Conservation (phyloP, 2,113 vertebrate genomes). For the Laticauda laticaudata region DNA sequence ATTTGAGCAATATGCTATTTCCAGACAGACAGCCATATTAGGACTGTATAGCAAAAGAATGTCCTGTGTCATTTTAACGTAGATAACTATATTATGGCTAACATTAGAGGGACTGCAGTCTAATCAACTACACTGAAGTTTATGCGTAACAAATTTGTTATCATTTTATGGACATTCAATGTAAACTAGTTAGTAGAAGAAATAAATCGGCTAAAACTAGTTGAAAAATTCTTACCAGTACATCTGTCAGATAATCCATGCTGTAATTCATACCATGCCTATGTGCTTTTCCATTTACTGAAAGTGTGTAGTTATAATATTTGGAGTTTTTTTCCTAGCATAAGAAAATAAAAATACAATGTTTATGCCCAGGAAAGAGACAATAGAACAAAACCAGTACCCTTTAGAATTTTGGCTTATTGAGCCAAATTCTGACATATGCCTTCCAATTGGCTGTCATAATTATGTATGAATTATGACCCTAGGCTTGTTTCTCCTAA, state of each 20-base stretch:
- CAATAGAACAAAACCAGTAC: background rate
- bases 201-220: constrained; percentile 8
- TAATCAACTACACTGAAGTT: background rate
- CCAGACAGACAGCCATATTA: background rate
- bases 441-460: background rate
- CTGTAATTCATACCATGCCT: constrained; percentile 89
- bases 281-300: constrained; percentile 87
- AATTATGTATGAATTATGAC: background rate
- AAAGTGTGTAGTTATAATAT: constrained; percentile 98
- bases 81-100: background rate
- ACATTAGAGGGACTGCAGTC: background rate
- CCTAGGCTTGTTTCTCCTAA: background rate
- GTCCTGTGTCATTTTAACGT: background rate
- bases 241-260: constrained; percentile 92
- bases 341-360: constrained; percentile 24
- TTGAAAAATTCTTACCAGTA: constrained; percentile 82
- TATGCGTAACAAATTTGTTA: background rate
- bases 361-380: background rate
- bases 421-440: background rate
- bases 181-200: background rate
- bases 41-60: background rate
- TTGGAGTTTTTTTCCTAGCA: constrained; percentile 93
- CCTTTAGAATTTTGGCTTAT: background rate
- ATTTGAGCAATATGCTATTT: background rate
- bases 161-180: background rate